Evolutionary conservation across 2,797 vertebrate species (phyloP), one percentile per base, ranked within the genome.

Genomic region (Falco berigora): DNA sequence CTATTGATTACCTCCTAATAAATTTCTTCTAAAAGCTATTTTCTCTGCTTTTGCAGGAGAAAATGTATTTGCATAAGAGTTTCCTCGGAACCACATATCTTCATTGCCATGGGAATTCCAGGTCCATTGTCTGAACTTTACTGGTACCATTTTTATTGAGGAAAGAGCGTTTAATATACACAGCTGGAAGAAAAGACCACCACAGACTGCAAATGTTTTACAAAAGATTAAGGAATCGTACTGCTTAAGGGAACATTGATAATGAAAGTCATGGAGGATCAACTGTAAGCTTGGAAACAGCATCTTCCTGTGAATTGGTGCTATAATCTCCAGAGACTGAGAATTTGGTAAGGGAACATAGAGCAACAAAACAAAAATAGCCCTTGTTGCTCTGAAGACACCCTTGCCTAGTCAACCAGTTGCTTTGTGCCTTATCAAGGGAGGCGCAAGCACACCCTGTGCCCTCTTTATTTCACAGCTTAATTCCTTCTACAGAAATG

Each of bases 11-110:
- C 21, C 28, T 75, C 62, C 38, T 78, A 80, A 84, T 94, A 76
- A 77, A 52, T 71, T 90, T 94, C 83, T 90, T 90, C 90, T 96
- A 88, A 92, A 95, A 40, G 23, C 62, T 68, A 8, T 91, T 97
- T 96, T 81, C 83, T 96, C 63, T 97, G 81, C 91, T 85, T 97
- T 92, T 97, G 72, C 92, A 97, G 89, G 95, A 94, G 72, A 22
- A 94, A 62, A 85, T 49, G 76, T 34, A 16, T n/a, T 66, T 77
- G 58, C 12, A 16, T 61, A 6, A 6, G 84, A 66, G 61, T 38
- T 87, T 80, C 77, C 68, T 20, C 16, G 92, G 78, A 91, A 38
- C 86, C 49, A 13, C 34, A 6, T 28, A 16, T 87, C 82, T 91
- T 72, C 32, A 42, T n/a, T 69, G 79, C 87, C 66, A 58, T 36